Percentiles rank a stretch among this genome's conserved stretches.
These are phyloP conservation scores for Triplophysa yarkandensis DNA, from an alignment of 2,797 vertebrate species.

Conservation along the genomic window DNA sequence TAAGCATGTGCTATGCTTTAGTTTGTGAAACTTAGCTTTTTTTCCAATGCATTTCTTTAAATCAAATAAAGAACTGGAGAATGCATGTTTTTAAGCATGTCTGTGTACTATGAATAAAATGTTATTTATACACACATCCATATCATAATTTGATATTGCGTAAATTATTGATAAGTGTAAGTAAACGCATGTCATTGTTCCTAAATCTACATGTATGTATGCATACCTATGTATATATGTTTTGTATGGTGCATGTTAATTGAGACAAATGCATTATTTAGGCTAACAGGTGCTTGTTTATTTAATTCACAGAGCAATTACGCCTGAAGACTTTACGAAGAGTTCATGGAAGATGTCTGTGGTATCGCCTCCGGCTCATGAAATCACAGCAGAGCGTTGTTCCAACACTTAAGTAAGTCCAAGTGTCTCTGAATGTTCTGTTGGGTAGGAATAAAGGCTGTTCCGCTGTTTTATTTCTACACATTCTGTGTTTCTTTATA, in stretches of 20 bases:
- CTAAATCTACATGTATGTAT: no score
- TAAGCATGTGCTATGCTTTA: no score
- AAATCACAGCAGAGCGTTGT: slow-evolving; percentile 96
- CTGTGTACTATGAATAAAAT: no score
- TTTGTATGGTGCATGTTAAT: neutral
- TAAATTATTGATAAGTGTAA: no score
- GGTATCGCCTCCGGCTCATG: slow-evolving; percentile 92
- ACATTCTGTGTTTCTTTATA: neutral
- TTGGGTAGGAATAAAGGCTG: neutral
- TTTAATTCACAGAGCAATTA: slow-evolving; percentile 83
- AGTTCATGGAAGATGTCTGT: slow-evolving; percentile 94
- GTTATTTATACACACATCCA: no score
- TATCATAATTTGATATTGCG: no score
- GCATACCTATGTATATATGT: no score
- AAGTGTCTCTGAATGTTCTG: slow-evolving; percentile 1
- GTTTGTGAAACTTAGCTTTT: no score
- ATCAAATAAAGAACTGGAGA: no score
- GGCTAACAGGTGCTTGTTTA: neutral
- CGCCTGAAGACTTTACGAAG: slow-evolving; percentile 93
- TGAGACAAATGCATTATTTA: neutral
- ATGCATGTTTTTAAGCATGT: no score
- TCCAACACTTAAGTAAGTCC: slow-evolving; percentile 95
- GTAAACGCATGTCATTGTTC: no score
- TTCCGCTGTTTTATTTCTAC: neutral
- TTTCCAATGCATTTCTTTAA: no score